Conservation (phyloP, 2,888 invertebrate species). For the Metopia argyrocephala region DNA sequence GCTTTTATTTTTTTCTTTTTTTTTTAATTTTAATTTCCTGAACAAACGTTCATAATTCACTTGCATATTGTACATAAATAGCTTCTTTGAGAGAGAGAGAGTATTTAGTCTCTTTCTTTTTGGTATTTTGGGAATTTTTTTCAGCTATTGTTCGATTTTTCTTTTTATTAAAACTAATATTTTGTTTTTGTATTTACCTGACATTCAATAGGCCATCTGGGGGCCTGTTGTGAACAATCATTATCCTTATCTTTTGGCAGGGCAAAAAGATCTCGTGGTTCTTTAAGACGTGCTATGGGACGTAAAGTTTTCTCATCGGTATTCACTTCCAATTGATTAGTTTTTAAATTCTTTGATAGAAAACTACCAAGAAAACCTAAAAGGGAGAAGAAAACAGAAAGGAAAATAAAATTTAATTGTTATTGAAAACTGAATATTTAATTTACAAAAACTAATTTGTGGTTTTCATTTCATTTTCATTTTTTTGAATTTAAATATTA, state of each 20-base stretch:
- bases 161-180: background rate
- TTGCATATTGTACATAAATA: slow-evolving; percentile 1
- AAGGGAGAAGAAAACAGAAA: slow-evolving; percentile 22
- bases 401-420: background rate
- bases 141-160: slow-evolving; percentile 2
- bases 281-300: slow-evolving; percentile 83
- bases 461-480: no score
- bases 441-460: background rate
- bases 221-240: slow-evolving; percentile 87
- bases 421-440: background rate
- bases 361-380: slow-evolving; percentile 78
- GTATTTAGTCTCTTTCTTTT: background rate
- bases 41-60: slow-evolving; percentile 33
- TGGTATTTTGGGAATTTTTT: slow-evolving; percentile 24
- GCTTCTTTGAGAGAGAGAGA: background rate
- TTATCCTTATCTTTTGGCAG: slow-evolving; percentile 83
- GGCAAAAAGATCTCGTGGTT: slow-evolving; percentile 86
- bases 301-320: slow-evolving; percentile 83
- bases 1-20: background rate
- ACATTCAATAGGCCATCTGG: slow-evolving; percentile 93
- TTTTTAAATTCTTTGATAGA: slow-evolving; percentile 81
- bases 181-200: slow-evolving; percentile 81
- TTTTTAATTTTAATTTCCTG: background rate
- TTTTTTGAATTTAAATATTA: no score
- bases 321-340: slow-evolving; percentile 84